These are phyloP conservation scores for Operophtera brumata DNA, from an alignment of 2,888 invertebrate genomes.

Conservation along the genomic window DNA sequence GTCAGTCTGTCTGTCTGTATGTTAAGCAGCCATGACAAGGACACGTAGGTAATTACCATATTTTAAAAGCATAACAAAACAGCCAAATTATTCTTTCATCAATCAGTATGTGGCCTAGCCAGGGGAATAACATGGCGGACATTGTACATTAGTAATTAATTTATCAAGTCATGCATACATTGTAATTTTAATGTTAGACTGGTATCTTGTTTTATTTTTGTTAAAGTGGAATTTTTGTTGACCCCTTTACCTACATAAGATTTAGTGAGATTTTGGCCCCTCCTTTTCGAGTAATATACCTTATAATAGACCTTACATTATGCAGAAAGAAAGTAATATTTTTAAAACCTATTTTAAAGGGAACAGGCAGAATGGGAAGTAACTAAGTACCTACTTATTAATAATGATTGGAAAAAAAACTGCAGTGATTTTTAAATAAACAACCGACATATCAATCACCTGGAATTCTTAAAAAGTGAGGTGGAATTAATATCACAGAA, in stretches of 20 bases:
- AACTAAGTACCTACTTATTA: not conserved
- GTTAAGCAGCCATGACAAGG: not conserved
- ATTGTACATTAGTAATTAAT: slow-evolving; percentile 2
- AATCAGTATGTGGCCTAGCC: slow-evolving; percentile 6
- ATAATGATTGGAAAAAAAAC: no score
- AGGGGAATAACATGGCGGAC: slow-evolving; percentile 16
- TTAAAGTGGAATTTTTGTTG: slow-evolving; percentile 1
- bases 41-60: slow-evolving; percentile 5
- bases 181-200: no score
- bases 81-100: slow-evolving; percentile 9
- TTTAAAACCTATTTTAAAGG: no score
- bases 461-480: no score
- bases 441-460: no score
- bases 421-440: no score
- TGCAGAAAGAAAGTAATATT: no score
- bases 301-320: no score
- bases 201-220: not conserved
- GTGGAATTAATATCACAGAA: no score
- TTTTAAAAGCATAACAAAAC: slow-evolving; percentile 10
- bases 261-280: no score
- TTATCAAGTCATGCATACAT: no score
- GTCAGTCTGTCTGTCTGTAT: not conserved
- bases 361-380: not conserved
- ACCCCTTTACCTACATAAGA: not conserved
- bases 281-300: no score